A percentile compares a stretch with the other conserved stretches of the same genome.
phyloP scores from a whole-genome alignment of 2,113 vertebrate genomes.

The Promerops cafer region DNA sequence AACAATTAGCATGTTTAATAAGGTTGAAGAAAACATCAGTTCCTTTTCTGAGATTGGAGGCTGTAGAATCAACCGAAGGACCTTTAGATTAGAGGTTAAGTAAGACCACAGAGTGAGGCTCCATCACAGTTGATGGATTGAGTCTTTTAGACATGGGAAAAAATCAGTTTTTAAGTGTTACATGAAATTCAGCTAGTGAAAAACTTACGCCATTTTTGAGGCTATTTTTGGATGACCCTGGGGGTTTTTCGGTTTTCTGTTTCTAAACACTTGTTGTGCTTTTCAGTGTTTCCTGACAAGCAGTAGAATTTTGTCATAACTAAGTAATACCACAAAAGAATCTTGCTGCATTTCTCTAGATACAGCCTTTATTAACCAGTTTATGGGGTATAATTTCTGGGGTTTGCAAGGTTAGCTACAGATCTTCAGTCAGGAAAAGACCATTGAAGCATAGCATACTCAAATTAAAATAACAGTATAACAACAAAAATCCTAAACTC shows the following conservation, averaged over 20 bases:
- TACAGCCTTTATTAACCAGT: not conserved
- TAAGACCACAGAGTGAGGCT: not conserved
- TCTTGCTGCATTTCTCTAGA: not conserved
- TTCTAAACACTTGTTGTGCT: not conserved
- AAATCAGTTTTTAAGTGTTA: not conserved
- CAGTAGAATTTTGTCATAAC: not conserved
- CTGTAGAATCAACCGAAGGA: not conserved
- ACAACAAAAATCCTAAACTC: accelerated
- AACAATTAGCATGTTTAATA: not conserved
- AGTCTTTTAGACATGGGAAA: not conserved
- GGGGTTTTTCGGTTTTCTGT: not conserved
- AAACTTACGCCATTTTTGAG: not conserved
- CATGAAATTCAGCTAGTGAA: not conserved
- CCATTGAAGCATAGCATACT: not conserved
- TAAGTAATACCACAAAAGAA: not conserved
- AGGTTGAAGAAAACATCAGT: not conserved
- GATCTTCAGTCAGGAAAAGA: not conserved
- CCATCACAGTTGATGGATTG: not conserved
- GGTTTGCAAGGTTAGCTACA: not conserved
- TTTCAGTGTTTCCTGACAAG: not conserved
- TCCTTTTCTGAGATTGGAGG: not conserved
- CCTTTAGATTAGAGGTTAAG: not conserved
- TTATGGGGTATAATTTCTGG: not conserved
- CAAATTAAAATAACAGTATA: not conserved
- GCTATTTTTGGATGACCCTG: not conserved